phyloP scores from a whole-genome alignment of 2,113 vertebrate species.

The Smithornis capensis region DNA sequence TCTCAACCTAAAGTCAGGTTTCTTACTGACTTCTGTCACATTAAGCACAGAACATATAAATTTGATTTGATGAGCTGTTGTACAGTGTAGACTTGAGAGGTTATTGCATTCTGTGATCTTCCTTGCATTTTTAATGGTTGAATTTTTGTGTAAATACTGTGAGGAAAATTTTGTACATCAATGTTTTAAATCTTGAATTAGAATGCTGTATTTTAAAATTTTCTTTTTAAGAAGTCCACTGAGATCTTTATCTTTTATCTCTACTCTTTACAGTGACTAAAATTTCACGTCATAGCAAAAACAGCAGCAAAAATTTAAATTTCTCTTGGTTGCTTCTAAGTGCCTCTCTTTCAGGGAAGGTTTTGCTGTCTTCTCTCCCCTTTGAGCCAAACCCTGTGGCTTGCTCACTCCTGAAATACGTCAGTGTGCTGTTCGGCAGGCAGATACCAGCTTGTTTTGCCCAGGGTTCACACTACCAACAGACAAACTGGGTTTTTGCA shows the following conservation, averaged over 20 bases:
- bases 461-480: background rate
- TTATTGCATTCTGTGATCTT: background rate
- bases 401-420: fast-evolving
- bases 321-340: background rate
- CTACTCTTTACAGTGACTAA: background rate
- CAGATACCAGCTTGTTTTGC: background rate
- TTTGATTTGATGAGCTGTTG: background rate
- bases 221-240: background rate
- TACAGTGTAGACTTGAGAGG: background rate
- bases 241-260: background rate
- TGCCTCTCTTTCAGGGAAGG: background rate
- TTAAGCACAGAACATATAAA: background rate
- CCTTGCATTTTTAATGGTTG: background rate
- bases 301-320: background rate
- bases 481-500: background rate
- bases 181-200: background rate
- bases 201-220: background rate
- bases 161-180: background rate
- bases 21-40: background rate
- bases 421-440: background rate
- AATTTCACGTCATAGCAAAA: background rate
- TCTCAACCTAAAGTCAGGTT: background rate
- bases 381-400: background rate
- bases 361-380: background rate
- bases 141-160: background rate